Evolutionary conservation across 2,113 vertebrate species (phyloP), one percentile per base, ranked within the genome.

Genomic region (Perognathus longimembris): DNA sequence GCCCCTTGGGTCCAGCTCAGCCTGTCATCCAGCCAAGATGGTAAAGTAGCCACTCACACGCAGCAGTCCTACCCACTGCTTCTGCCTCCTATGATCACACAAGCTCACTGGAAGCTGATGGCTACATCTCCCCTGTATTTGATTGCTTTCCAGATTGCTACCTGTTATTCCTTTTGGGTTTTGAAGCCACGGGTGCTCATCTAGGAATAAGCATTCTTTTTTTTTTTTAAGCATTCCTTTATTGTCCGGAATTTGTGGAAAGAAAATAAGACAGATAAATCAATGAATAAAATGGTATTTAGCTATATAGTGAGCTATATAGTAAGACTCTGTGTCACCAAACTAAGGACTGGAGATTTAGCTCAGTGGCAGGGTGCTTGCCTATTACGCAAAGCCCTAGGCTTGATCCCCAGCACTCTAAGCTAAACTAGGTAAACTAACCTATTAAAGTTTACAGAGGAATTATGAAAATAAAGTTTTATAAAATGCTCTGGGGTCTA

Each of bases 81-180:
- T 38, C 26, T 38, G 22, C 54, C 34, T 17, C 15, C 18, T 74
- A 12, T 59, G 50, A 12, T 32, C 45, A 10, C 67, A 22, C 14
- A 14, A 38, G 34, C 34, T n/a, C 50, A 38, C 30, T 6, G 99
- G 99, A 59, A 99, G 99, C 7, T 99, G 99, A 99, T 96, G 99
- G 96, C 94, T 99, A 40, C 99, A 99, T 96, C 97, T 99, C 36
- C 99, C 99, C 0, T 99, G 99, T 84, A 98, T 98, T 0, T 99
- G 99, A 99, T 1, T 98, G 98, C 77, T 97, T 99, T 0, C 99
- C 99, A 10, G 98, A 99, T 80, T 96, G 98, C 87, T 97, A 90
- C 30, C 97, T 98, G 98, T 97, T 99, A 7, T 89, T 98, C 0
- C 97, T 99, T 17, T 99, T 99, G 92, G 99, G 99, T 45, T 92